Base-by-base conservation (phyloP, 2,888 invertebrate species). In the Caenorhabditis zanzibari region DNA sequence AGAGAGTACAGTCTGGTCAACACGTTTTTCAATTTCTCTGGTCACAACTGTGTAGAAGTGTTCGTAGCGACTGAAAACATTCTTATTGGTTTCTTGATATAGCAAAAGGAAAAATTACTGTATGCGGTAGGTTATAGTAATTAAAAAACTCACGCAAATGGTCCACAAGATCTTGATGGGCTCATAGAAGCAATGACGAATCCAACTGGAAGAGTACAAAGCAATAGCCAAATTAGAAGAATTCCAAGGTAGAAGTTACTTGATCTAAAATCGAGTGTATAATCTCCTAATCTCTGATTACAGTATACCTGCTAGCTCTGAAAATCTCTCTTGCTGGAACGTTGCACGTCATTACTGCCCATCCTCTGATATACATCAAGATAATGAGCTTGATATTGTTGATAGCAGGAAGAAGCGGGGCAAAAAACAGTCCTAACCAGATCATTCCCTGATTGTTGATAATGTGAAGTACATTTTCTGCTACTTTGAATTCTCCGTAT, bases 351-450 rank as follows among this genome's bases (percentile, higher is more conserved):
- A 97, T 94, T 7, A 97, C 90, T 2, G 90, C 90, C 92, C 92
- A 92, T 19, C 88, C 90, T 41, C 88, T 75, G 14, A 88, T 94
- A 92, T 98, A 97, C 95, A 98, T 96, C 93, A 98, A 94, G 73
- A 97, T 95, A 90, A 96, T 95, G 74, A 98, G 94, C 93, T 98
- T 98, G 41, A 96, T 94, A 4, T 97, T 95, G 93, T 98, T 98
- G 75, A 98, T 94, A 0, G 95, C 95, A 0, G 96, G 96, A 12
- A 98, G 94, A 0, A 97, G 96, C 0, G 98, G 98, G 14, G 97
- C 96, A 93, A 98, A 98, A 93, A 98, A 98, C 95, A 97, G 96
- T 38, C 98, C 98, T 96, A 98, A 96, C 97, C 98, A 98, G 49
- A 98, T 96, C 95, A 97, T 96, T 12, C 97, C 97, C 79, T 98